Evolutionary conservation across 2,888 invertebrate species (phyloP).

Genomic region (Ophion ventricosus): DNA sequence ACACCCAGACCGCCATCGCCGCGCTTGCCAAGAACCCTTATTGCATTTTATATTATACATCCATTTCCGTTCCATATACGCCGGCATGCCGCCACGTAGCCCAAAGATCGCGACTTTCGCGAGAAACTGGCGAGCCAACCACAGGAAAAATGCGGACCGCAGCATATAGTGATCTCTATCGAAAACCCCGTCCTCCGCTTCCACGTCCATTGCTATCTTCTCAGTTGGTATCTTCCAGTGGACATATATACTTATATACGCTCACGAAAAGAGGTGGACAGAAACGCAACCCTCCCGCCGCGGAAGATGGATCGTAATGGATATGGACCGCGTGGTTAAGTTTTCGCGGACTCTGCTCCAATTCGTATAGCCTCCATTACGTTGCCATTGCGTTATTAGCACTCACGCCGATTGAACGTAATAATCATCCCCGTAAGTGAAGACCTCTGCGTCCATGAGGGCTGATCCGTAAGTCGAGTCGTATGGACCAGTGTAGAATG

Average conservation of each 20-base stretch:
- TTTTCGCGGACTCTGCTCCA: conserved; percentile 56
- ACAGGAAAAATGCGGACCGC: conserved; percentile 53
- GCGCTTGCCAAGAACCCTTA: conserved; percentile 75
- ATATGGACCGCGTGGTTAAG: conserved; percentile 52
- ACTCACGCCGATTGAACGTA: conserved; percentile 76
- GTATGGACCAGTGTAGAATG: background rate
- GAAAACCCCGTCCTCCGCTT: conserved; percentile 52
- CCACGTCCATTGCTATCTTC: conserved; percentile 64
- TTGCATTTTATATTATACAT: conserved; percentile 81
- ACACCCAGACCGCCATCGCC: conserved; percentile 66
- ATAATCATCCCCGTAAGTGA: conserved; percentile 71
- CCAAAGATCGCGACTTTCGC: conserved; percentile 35
- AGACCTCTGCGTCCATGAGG: conserved; percentile 45
- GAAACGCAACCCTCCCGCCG: conserved; percentile 30
- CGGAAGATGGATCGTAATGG: conserved; percentile 64
- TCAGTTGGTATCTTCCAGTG: conserved; percentile 12
- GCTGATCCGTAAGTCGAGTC: conserved; percentile 43
- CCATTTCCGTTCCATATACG: conserved; percentile 69
- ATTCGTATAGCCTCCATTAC: conserved; percentile 49
- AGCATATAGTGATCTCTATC: conserved; percentile 53
- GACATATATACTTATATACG: conserved; percentile 2
- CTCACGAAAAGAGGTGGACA: conserved; percentile 34
- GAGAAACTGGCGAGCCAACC: conserved; percentile 32
- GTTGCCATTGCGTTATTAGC: conserved; percentile 76
- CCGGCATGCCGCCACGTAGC: conserved; percentile 35